These are phyloP conservation scores for Drosophila jambulina DNA, from an alignment of 1,140 invertebrate species.

Conservation along the genomic window DNA sequence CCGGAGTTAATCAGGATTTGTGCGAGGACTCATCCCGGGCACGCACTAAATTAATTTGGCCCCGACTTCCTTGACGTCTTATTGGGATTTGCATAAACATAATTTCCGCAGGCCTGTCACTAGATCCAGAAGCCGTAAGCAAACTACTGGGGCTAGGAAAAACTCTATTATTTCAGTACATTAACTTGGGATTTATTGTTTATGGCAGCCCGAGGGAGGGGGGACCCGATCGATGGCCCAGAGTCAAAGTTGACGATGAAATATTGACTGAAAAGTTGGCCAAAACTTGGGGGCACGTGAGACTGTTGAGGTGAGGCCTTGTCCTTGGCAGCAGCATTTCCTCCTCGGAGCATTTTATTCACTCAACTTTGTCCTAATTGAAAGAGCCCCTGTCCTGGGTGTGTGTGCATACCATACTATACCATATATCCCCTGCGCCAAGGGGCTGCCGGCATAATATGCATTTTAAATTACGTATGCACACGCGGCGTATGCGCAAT, in stretches of 20 bases:
- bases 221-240: constrained; percentile 23
- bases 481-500: constrained; percentile 69
- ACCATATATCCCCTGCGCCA: constrained; percentile 19
- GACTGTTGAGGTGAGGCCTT: constrained; percentile 22
- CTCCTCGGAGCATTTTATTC: constrained; percentile 1
- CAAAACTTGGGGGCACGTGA: constrained; percentile 16
- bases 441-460: constrained; percentile 50
- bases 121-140: constrained; percentile 56
- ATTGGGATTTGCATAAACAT: constrained; percentile 80
- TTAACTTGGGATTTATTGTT: constrained; percentile 81
- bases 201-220: constrained; percentile 36
- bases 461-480: constrained; percentile 63
- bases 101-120: constrained; percentile 63
- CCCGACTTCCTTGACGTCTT: constrained; percentile 51
- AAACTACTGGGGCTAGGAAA: constrained; percentile 54
- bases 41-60: constrained; percentile 73
- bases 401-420: neutral
- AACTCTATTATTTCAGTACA: constrained; percentile 80
- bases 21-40: constrained; percentile 46
- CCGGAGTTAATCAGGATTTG: constrained; percentile 79
- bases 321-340: constrained; percentile 28
- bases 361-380: constrained; percentile 28
- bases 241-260: constrained; percentile 38
- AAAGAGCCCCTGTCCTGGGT: constrained; percentile 29
- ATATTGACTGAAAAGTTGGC: constrained; percentile 46